phyloP scores from a whole-genome alignment of 1,140 invertebrate species.

The Drosophila busckii region DNA sequence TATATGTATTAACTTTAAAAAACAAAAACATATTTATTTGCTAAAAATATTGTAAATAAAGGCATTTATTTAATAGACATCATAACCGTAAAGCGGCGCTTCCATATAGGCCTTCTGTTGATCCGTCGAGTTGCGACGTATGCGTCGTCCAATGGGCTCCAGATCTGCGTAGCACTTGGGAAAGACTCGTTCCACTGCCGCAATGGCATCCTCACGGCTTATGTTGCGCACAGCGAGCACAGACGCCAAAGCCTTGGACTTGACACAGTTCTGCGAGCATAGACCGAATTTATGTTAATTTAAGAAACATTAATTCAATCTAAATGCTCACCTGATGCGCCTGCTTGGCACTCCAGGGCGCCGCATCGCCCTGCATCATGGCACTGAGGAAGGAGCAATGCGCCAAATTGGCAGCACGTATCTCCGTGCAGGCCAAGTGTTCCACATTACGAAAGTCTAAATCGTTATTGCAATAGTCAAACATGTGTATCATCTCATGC shows the following conservation, averaged over 20 bases:
- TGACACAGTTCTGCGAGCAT: slow-evolving; percentile 91
- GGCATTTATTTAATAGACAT: slow-evolving; percentile 76
- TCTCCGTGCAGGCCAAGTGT: slow-evolving; percentile 97
- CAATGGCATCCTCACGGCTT: slow-evolving; percentile 84
- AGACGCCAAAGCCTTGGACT: slow-evolving; percentile 90
- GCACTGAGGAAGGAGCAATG: slow-evolving; percentile 94
- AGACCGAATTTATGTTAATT: neutral
- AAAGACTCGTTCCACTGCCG: slow-evolving; percentile 93
- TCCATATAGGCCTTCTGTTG: slow-evolving; percentile 89
- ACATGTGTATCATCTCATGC: slow-evolving; percentile 98
- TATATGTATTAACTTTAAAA: no score
- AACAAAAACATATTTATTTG: no score
- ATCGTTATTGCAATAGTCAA: slow-evolving; percentile 94
- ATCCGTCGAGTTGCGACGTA: slow-evolving; percentile 88
- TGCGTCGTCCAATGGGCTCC: slow-evolving; percentile 93
- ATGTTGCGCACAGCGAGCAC: slow-evolving; percentile 90
- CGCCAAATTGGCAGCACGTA: slow-evolving; percentile 92
- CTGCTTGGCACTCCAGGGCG: slow-evolving; percentile 86
- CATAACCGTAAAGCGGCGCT: slow-evolving; percentile 89
- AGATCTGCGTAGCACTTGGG: slow-evolving; percentile 94
- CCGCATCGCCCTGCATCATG: slow-evolving; percentile 87
- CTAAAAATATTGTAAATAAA: no score
- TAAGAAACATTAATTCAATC: neutral
- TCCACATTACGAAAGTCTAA: slow-evolving; percentile 94
- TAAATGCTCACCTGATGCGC: slow-evolving; percentile 82